phyloP scores from a whole-genome alignment of 2,888 invertebrate genomes.

The Cerceris rybyensis region DNA sequence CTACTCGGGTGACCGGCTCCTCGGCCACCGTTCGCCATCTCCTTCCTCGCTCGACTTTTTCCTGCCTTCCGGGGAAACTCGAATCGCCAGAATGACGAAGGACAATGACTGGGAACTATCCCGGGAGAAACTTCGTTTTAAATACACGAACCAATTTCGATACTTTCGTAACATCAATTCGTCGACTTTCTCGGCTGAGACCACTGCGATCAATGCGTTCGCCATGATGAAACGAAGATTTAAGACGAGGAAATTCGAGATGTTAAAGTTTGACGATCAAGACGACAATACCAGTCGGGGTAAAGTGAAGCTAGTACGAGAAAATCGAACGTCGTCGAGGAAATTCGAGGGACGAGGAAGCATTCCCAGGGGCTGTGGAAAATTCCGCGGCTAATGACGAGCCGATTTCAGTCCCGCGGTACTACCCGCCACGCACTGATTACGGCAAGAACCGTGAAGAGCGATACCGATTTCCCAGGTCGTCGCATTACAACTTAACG shows the following conservation, averaged over 20 bases:
- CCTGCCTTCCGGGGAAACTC: slow-evolving; percentile 6
- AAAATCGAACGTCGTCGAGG: not conserved
- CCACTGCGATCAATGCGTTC: not conserved
- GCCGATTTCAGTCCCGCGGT: slow-evolving; percentile 62
- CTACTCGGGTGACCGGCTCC: slow-evolving; percentile 28
- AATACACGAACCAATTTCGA: not conserved
- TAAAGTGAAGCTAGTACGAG: not conserved
- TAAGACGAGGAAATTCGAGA: not conserved
- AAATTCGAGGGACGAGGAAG: not conserved
- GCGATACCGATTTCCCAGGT: slow-evolving; percentile 62
- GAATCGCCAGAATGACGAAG: not conserved
- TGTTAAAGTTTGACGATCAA: not conserved
- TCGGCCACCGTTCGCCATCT: slow-evolving; percentile 21
- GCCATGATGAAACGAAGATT: not conserved
- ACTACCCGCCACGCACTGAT: slow-evolving; percentile 59
- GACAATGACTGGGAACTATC: slow-evolving; percentile 8
- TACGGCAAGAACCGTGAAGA: slow-evolving; percentile 60
- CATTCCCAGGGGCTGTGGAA: slow-evolving; percentile 39
- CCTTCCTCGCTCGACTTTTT: slow-evolving; percentile 19
- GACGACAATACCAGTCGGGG: not conserved
- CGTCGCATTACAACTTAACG: slow-evolving; percentile 56
- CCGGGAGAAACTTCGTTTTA: not conserved
- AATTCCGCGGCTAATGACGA: slow-evolving; percentile 56
- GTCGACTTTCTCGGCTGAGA: no score
- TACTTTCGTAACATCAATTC: no score